Evolutionary conservation across 2,888 invertebrate species (phyloP).

Genomic region (Synergus laeviventris): DNA sequence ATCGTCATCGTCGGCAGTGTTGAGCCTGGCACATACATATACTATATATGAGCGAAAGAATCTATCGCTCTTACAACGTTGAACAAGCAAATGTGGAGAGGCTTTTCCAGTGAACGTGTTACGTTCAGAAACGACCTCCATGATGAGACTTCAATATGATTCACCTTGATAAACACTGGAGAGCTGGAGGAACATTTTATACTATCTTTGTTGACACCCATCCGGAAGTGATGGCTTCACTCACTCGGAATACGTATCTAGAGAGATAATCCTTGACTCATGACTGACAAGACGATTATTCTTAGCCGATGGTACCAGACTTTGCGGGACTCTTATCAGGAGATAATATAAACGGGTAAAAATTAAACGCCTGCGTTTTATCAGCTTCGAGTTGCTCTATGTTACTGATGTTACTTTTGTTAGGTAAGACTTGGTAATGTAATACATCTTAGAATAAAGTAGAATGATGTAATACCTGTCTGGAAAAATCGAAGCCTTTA

Average conservation of each 20-base stretch:
- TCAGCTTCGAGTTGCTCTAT: conserved; percentile 8
- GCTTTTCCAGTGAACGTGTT: conserved; percentile 2
- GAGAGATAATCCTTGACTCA: conserved; percentile 3
- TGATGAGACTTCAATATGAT: not conserved
- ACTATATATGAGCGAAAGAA: not conserved
- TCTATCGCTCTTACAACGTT: conserved; percentile 2
- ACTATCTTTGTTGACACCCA: conserved; percentile 32
- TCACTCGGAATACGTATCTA: conserved; percentile 5
- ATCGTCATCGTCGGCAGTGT: conserved; percentile 2
- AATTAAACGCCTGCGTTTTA: conserved; percentile 4
- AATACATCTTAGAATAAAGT: not conserved
- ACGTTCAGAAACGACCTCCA: conserved; percentile 14
- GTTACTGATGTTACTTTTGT: not conserved
- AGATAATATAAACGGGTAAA: not conserved
- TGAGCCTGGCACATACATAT: not conserved
- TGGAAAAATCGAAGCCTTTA: not conserved
- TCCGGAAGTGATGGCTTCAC: conserved; percentile 28
- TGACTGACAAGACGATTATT: conserved; percentile 11
- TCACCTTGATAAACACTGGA: conserved; percentile 24
- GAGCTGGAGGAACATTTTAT: conserved; percentile 6
- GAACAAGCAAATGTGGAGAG: not conserved
- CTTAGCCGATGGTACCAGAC: conserved; percentile 1
- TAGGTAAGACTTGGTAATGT: not conserved
- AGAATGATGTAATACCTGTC: not conserved
- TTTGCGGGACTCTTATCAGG: not conserved